A percentile compares a stretch with the other conserved stretches of the same genome.
Conservation (phyloP, 2,888 invertebrate genomes). For the Tolmerus cingulatus region DNA sequence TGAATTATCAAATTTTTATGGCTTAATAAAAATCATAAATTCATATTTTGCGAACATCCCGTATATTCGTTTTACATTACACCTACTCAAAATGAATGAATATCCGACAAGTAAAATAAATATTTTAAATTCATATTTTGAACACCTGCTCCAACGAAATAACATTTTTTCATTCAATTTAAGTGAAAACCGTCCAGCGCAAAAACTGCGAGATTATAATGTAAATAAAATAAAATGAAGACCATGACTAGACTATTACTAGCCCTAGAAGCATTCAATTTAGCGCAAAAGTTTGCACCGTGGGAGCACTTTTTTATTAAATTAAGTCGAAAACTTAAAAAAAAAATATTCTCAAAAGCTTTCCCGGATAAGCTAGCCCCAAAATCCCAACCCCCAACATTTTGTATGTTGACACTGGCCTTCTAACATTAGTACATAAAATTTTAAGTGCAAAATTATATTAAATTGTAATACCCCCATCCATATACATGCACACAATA, state of each 20-base stretch:
- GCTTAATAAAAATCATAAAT: too few relatives aligned
- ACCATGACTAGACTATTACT: not conserved
- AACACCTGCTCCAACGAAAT: too few relatives aligned
- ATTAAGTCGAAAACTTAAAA: not conserved
- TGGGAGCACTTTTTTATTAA: not conserved
- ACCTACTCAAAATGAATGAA: too few relatives aligned
- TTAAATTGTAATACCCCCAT: not conserved
- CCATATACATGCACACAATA: too few relatives aligned
- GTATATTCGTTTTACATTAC: too few relatives aligned
- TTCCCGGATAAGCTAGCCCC: not conserved
- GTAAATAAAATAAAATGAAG: not conserved
- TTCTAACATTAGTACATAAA: not conserved
- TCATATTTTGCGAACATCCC: too few relatives aligned
- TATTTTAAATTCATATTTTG: too few relatives aligned
- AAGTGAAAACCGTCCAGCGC: not conserved
- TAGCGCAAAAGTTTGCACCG: not conserved
- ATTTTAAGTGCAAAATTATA: conserved; percentile 9
- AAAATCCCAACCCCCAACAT: not conserved
- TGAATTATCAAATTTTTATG: too few relatives aligned
- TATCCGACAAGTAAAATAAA: too few relatives aligned
- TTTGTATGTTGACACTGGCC: not conserved
- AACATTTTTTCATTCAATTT: not conserved
- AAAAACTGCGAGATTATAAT: not conserved
- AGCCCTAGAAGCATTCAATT: not conserved
- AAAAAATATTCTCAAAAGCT: not conserved